Base-by-base conservation (phyloP, 2,888 invertebrate species). In the Ommatoiulus sabulosus region DNA sequence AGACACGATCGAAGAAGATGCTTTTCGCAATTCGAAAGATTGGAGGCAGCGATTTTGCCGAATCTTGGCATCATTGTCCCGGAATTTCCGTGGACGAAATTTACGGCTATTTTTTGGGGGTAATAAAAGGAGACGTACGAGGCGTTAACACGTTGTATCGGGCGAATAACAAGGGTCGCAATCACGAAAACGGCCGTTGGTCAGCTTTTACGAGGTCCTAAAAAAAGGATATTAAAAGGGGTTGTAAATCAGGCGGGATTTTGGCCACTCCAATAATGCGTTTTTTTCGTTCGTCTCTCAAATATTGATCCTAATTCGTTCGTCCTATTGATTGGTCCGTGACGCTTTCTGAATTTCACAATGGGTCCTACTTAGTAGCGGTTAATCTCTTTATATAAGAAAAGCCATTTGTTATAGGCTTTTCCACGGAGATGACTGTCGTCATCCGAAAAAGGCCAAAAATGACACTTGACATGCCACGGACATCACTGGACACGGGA, bases 371-470 rank as follows among this genome's bases (percentile, higher is more conserved):
- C 52, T 52, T 52, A 52, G 52, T 52, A 15, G 12, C 52, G 3
- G 52, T 52, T 52, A 52, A 52, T 52, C 52, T 52, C 52, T 52
- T 52, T 52, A 52, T 52, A 52, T 52, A 52, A 52, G 52, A 52
- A 52, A 52, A 52, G 52, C 52, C 52, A 52, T 52, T 52, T 52
- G 52, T 52, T 52, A 52, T 52, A 52, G 52, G 52, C 52, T 52
- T 52, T 52, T 52, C 52, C 15, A 15, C 8, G 52, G 52, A 52
- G 52, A 52, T 52, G 52, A 52, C 52, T 52, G 52, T 52, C 52
- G 8, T 52, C 52, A 52, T 52, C 10, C 52, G 15, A 52, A 52
- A 46, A 8, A 52, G 15, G 52, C 52, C 52, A 52, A 52, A 52
- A 52, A 52, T 52, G 52, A 52, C 52, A 52, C 52, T 52, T 15